Base-by-base conservation (phyloP, 2,888 invertebrate genomes). In the Chalcis sispes region DNA sequence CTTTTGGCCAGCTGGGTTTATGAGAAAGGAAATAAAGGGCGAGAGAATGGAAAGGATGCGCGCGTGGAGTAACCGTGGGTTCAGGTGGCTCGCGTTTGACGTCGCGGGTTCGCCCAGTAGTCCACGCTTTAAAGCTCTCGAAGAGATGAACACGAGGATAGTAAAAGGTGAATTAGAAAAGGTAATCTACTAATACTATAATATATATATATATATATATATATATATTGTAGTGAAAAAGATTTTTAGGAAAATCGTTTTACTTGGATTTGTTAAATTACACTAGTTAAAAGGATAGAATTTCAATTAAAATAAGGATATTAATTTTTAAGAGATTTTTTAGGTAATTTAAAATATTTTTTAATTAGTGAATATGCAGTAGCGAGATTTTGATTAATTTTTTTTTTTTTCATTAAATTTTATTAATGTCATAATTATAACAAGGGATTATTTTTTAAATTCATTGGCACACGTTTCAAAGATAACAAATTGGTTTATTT, bases 101-200 rank as follows among this genome's bases (percentile, higher is more conserved):
- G 58, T 18, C 36, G 58, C 36, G 8, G 18, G 18, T 42, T 13
- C 15, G 10, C 15, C 10, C 10, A n/a, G 46, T 3, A 32, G 2
- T 32, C 50, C 4, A 40, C 18, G 15, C 29, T 71, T 32, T 40
- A 18, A 58, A 23, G 8, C 7, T 46, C n/a, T n/a, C 40, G 61
- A 5, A 18, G n/a, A 52, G 27, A 23, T 13, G 20, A 4, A 65
- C 29, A n/a, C 3, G 56, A 50, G 29, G 32, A 59, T 32, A 40
- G 58, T 66, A 36, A 58, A 72, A 25, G 18, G 36, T 40, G 46
- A 72, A 72, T 72, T 72, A 58, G 58, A 58, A 58, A 59, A 32
- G 48, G n/a, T 59, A 58, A 72, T 65, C 65, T n/a, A n/a, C 65
- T 58, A 50, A 56, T 59, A 65, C 50, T 29, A 58, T 58, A n/a